These are phyloP conservation scores for Lophius piscatorius DNA, from an alignment of 2,113 vertebrate species.

Conservation along the genomic window DNA sequence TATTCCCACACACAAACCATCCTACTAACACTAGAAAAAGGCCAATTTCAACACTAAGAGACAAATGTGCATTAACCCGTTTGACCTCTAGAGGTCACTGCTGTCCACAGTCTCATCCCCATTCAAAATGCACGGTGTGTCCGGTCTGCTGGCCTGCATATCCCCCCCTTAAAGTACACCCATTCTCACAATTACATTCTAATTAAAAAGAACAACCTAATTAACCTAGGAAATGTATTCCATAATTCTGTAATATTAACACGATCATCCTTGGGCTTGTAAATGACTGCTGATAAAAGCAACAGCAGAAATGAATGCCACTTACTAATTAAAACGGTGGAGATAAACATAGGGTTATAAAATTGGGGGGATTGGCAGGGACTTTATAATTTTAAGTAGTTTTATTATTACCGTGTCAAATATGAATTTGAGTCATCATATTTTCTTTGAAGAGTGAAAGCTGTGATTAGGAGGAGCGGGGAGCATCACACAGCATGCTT, in stretches of 20 bases:
- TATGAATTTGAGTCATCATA: constrained; percentile 68
- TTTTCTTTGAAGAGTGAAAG: constrained; percentile 76
- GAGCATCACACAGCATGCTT: constrained; percentile 63
- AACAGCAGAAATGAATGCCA: constrained; percentile 76
- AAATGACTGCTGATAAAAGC: constrained; percentile 78
- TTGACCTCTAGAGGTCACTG: constrained; percentile 69
- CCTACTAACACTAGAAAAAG: neutral
- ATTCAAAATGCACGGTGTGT: neutral
- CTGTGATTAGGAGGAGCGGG: constrained; percentile 70
- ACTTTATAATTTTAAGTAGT: constrained; percentile 79
- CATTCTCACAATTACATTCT: constrained; percentile 74
- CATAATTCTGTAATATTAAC: constrained; percentile 76
- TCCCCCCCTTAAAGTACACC: constrained; percentile 67
- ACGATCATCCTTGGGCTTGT: constrained; percentile 73
- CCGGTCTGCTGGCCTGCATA: constrained; percentile 50
- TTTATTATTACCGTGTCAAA: constrained; percentile 77
- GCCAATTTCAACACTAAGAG: neutral
- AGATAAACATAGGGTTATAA: constrained; percentile 74
- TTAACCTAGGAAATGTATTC: constrained; percentile 77
- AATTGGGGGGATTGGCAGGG: constrained; percentile 56
- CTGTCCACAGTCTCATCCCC: constrained; percentile 54
- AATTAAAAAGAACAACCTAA: constrained; percentile 83
- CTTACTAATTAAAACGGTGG: constrained; percentile 77
- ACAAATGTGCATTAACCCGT: constrained; percentile 4
- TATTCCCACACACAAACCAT: too few relatives aligned